A percentile compares a stretch with the other conserved stretches of the same genome.
These are phyloP conservation scores for Bolborhynchus lineola DNA, from an alignment of 2,113 vertebrate species.

Conservation along the genomic window DNA sequence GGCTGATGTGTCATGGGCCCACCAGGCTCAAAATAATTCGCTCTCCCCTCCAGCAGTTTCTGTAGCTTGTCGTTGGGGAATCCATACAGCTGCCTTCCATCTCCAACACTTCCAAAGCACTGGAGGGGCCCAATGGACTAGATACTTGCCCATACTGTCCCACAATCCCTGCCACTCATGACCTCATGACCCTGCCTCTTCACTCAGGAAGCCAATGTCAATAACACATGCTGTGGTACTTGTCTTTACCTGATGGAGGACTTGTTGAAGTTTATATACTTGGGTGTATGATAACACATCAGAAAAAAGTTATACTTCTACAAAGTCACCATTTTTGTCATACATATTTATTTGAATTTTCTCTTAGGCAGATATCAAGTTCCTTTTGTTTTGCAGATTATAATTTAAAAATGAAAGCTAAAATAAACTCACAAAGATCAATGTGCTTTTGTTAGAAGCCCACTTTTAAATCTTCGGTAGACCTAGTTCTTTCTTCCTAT, in stretches of 20 bases:
- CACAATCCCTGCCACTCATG: too few relatives aligned
- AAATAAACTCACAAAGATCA: neutral
- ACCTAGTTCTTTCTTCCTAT: neutral
- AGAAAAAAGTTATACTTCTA: neutral
- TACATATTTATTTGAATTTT: neutral
- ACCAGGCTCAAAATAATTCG: too few relatives aligned
- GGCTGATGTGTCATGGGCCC: too few relatives aligned
- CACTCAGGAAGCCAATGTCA: neutral
- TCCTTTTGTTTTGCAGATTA: neutral
- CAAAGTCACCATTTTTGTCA: neutral
- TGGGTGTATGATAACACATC: accelerated
- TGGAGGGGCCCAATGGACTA: too few relatives aligned
- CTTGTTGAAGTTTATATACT: neutral
- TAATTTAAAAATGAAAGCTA: neutral
- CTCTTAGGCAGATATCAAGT: neutral
- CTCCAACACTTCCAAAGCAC: too few relatives aligned
- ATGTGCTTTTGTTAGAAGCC: neutral
- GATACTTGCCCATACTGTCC: too few relatives aligned
- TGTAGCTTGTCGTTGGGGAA: too few relatives aligned
- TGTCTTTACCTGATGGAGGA: neutral
- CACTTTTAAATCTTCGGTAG: neutral
- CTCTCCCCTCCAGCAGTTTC: too few relatives aligned
- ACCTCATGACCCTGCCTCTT: too few relatives aligned
- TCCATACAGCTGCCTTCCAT: too few relatives aligned
- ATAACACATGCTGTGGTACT: neutral